Evolutionary conservation across 1,140 invertebrate genomes (phyloP), one percentile per base, ranked within the genome.

Genomic region (Paramacrobiotus metropolitanus): DNA sequence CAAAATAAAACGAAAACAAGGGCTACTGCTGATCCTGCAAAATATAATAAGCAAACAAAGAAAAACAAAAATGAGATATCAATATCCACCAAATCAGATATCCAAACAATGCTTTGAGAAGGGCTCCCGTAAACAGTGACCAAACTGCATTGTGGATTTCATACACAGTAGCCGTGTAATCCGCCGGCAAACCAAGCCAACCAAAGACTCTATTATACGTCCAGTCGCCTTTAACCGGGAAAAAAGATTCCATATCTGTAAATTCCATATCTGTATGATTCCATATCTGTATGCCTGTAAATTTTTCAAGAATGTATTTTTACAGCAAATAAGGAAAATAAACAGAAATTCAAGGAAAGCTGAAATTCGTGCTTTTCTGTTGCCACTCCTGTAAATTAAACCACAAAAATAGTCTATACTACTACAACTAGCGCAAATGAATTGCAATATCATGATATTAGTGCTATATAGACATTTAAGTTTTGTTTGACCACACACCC

Each of bases 11-110:
- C n/a, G 9, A n/a, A 40, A n/a, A n/a, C 9, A 9, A 40, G 34
- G 15, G 15, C 28, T 28, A 55, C 24, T 55, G 48, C 48, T 28
- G 15, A 4, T 55, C 24, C 15, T 15, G 15, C 4, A 55, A 24
- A 24, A 55, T 55, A 55, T 20, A 55, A 28, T 20, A 55, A 9
- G 48, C 15, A 55, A 55, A 55, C 4, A 24, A 9, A 4, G 48
- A 55, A 28, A 55, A 55, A 24, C 15, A 15, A 55, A 55, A 55
- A 24, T 55, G 48, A 9, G 48, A 55, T 15, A 55, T 9, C 48
- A 55, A 28, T 9, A 55, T 55, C 48, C 48, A 55, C 48, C 48
- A 55, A 28, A 55, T 55, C 4, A 55, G 48, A 24, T 55, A 55
- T 15, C 48, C 48, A 28, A 55, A 55, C 15, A 55, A 9, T 9